phyloP scores from a whole-genome alignment of 1,140 invertebrate species.

The Drosophila sturtevanti region DNA sequence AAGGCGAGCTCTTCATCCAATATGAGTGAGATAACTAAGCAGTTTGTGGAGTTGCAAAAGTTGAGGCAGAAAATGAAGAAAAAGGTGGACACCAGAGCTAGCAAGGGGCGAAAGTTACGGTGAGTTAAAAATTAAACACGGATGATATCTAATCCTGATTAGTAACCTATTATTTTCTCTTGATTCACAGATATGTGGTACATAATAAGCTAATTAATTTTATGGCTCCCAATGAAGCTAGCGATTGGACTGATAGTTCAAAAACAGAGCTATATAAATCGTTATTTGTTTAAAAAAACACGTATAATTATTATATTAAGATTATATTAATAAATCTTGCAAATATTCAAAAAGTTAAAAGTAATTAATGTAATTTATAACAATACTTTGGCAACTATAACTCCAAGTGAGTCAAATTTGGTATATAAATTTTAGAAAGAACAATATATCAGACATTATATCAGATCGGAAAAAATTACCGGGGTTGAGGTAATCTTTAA shows the following conservation, averaged over 20 bases:
- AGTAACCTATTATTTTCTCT: neutral
- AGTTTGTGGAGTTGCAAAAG: constrained; percentile 96
- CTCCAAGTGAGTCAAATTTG: no score
- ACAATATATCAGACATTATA: no score
- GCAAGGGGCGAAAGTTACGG: constrained; percentile 95
- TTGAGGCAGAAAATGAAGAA: constrained; percentile 94
- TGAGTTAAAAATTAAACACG: constrained; percentile 21
- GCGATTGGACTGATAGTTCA: constrained; percentile 90
- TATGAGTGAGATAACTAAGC: constrained; percentile 90
- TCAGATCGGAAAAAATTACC: no score
- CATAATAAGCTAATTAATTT: constrained; percentile 96
- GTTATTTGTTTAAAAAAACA: constrained; percentile 87
- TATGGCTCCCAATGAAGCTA: constrained; percentile 91
- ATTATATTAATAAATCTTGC: constrained; percentile 1
- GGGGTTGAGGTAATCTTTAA: no score
- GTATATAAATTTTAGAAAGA: no score
- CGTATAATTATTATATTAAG: constrained; percentile 9
- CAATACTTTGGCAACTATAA: no score
- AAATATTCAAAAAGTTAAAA: no score
- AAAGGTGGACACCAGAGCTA: constrained; percentile 94
- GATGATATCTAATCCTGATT: neutral
- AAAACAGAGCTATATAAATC: constrained; percentile 92
- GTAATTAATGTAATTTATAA: constrained; percentile 3
- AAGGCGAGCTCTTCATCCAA: constrained; percentile 93
- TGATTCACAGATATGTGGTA: constrained; percentile 87